Evolutionary conservation across 2,888 invertebrate species (phyloP), one percentile per base, ranked within the genome.

Genomic region (Mythimna loreyi): DNA sequence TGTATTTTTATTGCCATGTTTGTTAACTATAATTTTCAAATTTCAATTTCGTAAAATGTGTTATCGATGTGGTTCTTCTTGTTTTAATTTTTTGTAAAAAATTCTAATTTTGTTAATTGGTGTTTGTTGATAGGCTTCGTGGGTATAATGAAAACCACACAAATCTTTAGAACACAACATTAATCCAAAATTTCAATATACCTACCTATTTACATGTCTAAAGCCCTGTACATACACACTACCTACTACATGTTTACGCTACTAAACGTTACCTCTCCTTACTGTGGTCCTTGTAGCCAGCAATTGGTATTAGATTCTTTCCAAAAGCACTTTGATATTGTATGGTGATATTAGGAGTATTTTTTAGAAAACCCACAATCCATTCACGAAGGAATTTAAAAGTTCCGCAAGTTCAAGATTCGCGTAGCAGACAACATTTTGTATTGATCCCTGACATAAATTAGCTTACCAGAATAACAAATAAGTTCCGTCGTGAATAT

Each of bases 51-150:
- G 30, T 66, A 28, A 75, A 70, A 40, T 3, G 75, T 88, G 84
- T 88, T 81, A 60, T 90, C 75, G 76, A 83, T 90, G 87, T 90
- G 85, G 82, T 89, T 83, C 85, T 85, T 68, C 74, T 85, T 87
- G 80, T 81, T 80, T 60, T 67, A 28, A 16, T 66, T 49, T 33
- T 78, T 62, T 76, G 67, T 80, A 58, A 43, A 75, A 80, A 66
- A 40, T 28, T 52, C 13, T 23, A 55, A 58, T 56, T 30, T 3
- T 36, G 0, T 56, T 47, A 63, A 40, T 66, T 21, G 43, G 9
- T 49, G 16, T 67, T 30, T 68, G 43, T 59, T 70, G 36, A 36
- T 63, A 69, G 56, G 53, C 49, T 72, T 66, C 45, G 56, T 72
- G 70, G 55, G 52, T 75, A 67, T 64, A 67, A 47, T 57, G 45